Conservation (phyloP, 1,140 invertebrate genomes). For the Drosophila ananassae region DNA sequence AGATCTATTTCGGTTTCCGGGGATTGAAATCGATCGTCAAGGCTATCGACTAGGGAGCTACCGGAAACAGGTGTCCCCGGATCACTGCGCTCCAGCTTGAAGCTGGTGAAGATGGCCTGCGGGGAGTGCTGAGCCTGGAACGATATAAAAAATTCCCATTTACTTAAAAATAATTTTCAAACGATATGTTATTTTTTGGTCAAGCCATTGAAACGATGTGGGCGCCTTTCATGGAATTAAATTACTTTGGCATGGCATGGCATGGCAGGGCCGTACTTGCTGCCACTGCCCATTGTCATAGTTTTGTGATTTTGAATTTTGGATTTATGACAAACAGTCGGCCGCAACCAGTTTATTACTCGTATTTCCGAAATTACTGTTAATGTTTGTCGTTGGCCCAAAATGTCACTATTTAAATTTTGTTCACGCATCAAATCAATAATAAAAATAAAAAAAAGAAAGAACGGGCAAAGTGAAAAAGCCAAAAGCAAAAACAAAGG, state of each 20-base stretch:
- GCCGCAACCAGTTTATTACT: slow-evolving; percentile 73
- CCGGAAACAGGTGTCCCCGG: not conserved
- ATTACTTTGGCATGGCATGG: slow-evolving; percentile 49
- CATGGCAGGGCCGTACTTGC: slow-evolving; percentile 45
- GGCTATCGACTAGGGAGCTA: not conserved
- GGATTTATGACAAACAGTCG: slow-evolving; percentile 70
- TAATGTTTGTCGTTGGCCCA: slow-evolving; percentile 76
- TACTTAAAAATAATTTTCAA: slow-evolving; percentile 12
- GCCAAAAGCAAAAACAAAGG: slow-evolving; percentile 62
- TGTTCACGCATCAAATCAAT: slow-evolving; percentile 79
- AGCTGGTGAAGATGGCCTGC: slow-evolving; percentile 96
- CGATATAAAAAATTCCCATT: slow-evolving; percentile 20
- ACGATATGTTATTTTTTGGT: not conserved
- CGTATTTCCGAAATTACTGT: slow-evolving; percentile 80
- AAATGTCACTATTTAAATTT: slow-evolving; percentile 82
- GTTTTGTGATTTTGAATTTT: slow-evolving; percentile 52
- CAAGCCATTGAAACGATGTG: slow-evolving; percentile 29
- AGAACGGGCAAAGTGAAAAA: slow-evolving; percentile 57
- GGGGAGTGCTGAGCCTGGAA: slow-evolving; percentile 88
- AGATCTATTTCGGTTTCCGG: slow-evolving; percentile 50
- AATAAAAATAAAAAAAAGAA: slow-evolving; percentile 62
- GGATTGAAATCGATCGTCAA: slow-evolving; percentile 13
- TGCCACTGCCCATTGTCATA: slow-evolving; percentile 45
- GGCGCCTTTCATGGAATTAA: slow-evolving; percentile 61
- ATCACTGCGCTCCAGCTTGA: slow-evolving; percentile 91